A percentile compares a stretch with the other conserved stretches of the same genome.
Conservation (phyloP, 2,888 invertebrate genomes). For the Serrognathus titanus region DNA sequence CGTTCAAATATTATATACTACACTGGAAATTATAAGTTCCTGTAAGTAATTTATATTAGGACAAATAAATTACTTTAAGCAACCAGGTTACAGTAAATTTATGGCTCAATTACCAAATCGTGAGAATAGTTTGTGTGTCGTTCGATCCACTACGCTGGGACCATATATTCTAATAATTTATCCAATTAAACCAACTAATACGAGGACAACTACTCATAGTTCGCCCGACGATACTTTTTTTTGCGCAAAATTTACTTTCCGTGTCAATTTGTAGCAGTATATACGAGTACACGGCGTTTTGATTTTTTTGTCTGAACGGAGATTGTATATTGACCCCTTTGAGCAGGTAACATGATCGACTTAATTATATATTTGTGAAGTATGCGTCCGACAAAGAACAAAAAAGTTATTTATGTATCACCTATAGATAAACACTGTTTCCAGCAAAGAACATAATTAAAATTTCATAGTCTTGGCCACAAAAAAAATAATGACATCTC, state of each 20-base stretch:
- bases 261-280: too few species aligned
- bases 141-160: background rate
- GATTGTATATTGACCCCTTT: background rate
- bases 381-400: too few species aligned
- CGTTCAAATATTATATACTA: slow-evolving; percentile 9
- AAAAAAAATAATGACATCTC: too few species aligned
- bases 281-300: too few species aligned
- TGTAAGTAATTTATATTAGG: slow-evolving; percentile 25
- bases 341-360: background rate
- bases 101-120: slow-evolving; percentile 32
- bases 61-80: slow-evolving; percentile 26
- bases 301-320: too few species aligned
- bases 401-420: too few species aligned
- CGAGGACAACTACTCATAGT: too few species aligned
- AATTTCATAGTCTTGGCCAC: too few species aligned
- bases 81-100: slow-evolving; percentile 25
- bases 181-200: background rate
- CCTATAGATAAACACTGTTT: too few species aligned
- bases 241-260: too few species aligned
- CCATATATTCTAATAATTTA: slow-evolving; percentile 1
- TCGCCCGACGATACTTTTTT: too few species aligned
- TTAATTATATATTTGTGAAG: background rate
- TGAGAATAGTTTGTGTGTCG: slow-evolving; percentile 27
- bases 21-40: slow-evolving; percentile 18
- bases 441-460: too few species aligned